Conservation (phyloP, 1,140 invertebrate species). For the Aphaenogaster floridana region DNA sequence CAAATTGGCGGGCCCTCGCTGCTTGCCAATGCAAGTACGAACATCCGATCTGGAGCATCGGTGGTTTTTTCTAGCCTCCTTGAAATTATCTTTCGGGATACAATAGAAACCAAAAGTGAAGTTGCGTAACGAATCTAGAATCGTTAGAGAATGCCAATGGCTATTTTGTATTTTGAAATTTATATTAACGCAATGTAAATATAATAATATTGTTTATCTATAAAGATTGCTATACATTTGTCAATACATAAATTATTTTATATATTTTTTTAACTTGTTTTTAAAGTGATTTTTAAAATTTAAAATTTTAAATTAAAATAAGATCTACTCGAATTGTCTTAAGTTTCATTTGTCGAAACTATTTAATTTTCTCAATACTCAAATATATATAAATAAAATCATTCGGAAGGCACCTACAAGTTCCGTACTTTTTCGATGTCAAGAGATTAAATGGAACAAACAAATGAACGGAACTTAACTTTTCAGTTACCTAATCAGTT, state of each 20-base stretch:
- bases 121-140: not conserved
- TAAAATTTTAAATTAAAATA: not conserved
- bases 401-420: not conserved
- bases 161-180: not conserved
- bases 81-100: not conserved
- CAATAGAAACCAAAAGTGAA: not conserved
- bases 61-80: not conserved
- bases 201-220: not conserved
- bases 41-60: slow-evolving; percentile 35
- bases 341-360: not conserved
- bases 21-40: slow-evolving; percentile 69
- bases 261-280: not conserved
- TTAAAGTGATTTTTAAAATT: not conserved
- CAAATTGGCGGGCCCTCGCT: slow-evolving; percentile 82
- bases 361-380: not conserved
- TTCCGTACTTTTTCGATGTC: not conserved
- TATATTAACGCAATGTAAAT: not conserved
- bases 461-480: not conserved
- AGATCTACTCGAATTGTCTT: not conserved
- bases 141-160: not conserved
- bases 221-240: not conserved
- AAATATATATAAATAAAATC: not conserved
- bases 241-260: slow-evolving; percentile 1
- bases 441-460: not conserved
- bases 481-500: not conserved